These are phyloP conservation scores for Leptoteleia sp. DNA, from an alignment of 1,140 invertebrate species.

Conservation along the genomic window DNA sequence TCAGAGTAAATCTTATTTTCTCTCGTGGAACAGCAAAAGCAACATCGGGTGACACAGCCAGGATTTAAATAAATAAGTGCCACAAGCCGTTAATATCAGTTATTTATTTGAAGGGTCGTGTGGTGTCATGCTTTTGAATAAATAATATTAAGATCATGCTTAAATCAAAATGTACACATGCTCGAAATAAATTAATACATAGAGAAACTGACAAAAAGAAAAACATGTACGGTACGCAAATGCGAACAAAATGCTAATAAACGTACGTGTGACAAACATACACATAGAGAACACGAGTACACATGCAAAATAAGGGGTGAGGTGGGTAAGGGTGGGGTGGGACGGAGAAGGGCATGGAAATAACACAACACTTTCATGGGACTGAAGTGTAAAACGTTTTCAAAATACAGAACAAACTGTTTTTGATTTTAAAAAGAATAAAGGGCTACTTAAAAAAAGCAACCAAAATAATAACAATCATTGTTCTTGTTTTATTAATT, in stretches of 20 bases:
- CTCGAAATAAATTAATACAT: constrained; percentile 73
- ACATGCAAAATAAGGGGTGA: constrained; percentile 64
- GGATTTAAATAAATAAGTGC: constrained; percentile 79
- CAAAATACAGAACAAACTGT: too few species aligned
- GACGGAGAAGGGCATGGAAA: not conserved
- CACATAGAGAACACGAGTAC: constrained; percentile 55
- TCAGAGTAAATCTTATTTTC: constrained; percentile 4
- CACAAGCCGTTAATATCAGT: constrained; percentile 79
- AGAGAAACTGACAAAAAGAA: constrained; percentile 52
- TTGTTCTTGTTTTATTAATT: too few species aligned
- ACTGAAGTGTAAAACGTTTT: too few species aligned
- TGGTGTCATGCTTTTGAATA: constrained; percentile 78
- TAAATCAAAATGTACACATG: constrained; percentile 72
- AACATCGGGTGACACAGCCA: constrained; percentile 72
- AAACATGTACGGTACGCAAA: constrained; percentile 25
- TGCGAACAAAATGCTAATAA: constrained; percentile 27
- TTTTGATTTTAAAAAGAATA: too few species aligned
- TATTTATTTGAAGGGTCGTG: constrained; percentile 78
- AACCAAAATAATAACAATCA: too few species aligned
- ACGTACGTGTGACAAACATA: constrained; percentile 43
- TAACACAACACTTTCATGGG: constrained; percentile 41
- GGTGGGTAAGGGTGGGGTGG: constrained; percentile 1
- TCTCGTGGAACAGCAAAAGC: constrained; percentile 69
- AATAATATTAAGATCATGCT: constrained; percentile 72
- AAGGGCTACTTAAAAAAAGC: too few species aligned